Evolutionary conservation across 2,113 vertebrate genomes (phyloP), one percentile per base, ranked within the genome.

Genomic region (Chinchilla lanigera): DNA sequence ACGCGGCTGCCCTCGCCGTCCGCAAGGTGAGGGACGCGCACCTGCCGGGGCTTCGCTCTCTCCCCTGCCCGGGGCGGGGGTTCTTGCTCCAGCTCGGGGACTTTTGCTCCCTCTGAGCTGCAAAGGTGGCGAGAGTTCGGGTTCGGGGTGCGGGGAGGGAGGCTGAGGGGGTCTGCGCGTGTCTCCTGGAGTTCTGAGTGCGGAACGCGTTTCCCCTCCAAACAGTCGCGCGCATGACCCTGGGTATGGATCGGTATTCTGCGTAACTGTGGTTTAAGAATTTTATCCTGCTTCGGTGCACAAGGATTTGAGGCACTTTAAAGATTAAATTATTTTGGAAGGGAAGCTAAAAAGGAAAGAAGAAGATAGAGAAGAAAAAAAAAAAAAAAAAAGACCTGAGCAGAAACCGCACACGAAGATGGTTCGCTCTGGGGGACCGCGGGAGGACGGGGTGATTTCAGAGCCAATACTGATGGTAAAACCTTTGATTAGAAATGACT

Each of bases 21-120:
- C n/a, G 4, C 87, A 44, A 97, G 97, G 97, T 97, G 96, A 97
- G 97, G 86, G 90, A 94, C 19, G 60, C 95, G 1, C 87, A 12
- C n/a, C 58, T 80, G 14, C 47, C 41, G 2, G 30, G 82, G 86
- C 80, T 89, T 30, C 17, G 47, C 65, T 90, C 19, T 75, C 38
- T 13, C 54, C 73, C n/a, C 13, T 3, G 7, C 52, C 33, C 44
- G 10, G 5, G 35, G 11, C 8, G 47, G 8, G 28, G 35, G 35
- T 24, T 75, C 52, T 0, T 8, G 86, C 38, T 41, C 84, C 7
- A 54, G 22, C 22, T 4, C 9, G n/a, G 41, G 3, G 30, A 9
- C 54, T 33, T 85, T 60, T 50, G 26, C 5, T 52, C 14, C 3
- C 47, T 63, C 30, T 47, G n/a, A 19, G 85, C 24, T 26, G 80